Evolutionary conservation across 64 coral and sea anemone genomes (phyloP).

Genomic region (Pachyseris speciosa): DNA sequence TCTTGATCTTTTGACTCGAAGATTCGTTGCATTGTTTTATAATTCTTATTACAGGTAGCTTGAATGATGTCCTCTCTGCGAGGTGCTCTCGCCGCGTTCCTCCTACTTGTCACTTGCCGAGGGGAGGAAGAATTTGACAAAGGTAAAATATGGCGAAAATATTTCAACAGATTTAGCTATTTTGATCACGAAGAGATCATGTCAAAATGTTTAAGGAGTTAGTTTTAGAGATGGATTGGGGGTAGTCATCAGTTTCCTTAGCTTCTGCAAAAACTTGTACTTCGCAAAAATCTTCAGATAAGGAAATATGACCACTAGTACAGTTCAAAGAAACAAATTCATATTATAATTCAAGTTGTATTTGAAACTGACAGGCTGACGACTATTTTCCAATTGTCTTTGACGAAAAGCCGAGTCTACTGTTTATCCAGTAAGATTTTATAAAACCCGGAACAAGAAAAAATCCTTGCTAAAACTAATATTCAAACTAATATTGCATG

Average conservation of each 20-base stretch:
- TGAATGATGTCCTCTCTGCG: neutral
- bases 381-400: neutral
- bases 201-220: neutral
- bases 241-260: neutral
- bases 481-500: no score
- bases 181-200: neutral
- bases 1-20: slow-evolving; percentile 30
- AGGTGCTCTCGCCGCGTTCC: neutral
- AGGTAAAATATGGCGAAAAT: neutral
- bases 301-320: neutral
- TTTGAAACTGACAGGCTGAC: neutral
- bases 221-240: neutral
- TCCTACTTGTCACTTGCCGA: neutral
- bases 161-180: neutral
- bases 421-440: neutral
- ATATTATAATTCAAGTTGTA: neutral
- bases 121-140: slow-evolving; percentile 6
- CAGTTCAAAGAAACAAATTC: neutral
- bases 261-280: neutral
- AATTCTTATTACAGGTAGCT: slow-evolving; percentile 7
- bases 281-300: neutral
- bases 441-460: neutral
- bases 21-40: neutral
- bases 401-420: neutral
- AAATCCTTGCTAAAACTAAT: no score